Evolutionary conservation across 2,113 vertebrate species (phyloP).

Genomic region (Benitochromis conjunctus): DNA sequence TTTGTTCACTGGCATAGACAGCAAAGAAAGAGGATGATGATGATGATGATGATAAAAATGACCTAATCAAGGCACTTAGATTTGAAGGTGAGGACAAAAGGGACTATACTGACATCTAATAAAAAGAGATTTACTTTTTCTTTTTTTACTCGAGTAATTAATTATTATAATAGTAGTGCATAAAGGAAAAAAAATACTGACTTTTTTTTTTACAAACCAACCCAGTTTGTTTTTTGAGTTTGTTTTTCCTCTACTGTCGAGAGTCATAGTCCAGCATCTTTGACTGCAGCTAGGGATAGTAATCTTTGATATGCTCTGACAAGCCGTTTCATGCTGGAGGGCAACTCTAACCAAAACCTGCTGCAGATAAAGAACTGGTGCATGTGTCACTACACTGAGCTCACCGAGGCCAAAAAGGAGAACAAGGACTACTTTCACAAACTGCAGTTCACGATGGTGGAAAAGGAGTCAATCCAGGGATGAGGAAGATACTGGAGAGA

Average conservation of each 20-base stretch:
- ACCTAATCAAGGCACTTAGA: constrained; percentile 81
- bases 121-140: constrained; percentile 27
- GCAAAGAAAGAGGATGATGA: constrained; percentile 77
- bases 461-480: background rate
- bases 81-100: constrained; percentile 70
- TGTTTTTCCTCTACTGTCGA: background rate
- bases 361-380: background rate
- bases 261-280: background rate
- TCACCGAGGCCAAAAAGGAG: background rate
- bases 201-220: background rate
- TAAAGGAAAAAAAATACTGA: background rate
- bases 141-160: background rate
- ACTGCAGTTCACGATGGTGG: background rate
- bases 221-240: background rate
- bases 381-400: background rate
- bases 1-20: constrained; percentile 27
- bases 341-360: background rate
- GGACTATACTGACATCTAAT: constrained; percentile 12
- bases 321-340: background rate
- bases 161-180: constrained; percentile 1
- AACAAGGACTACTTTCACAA: background rate
- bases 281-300: background rate
- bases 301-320: background rate
- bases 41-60: constrained; percentile 51
- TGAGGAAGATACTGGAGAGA: background rate